Conservation (phyloP, 2,797 vertebrate species). For the Meriones psammophilus region DNA sequence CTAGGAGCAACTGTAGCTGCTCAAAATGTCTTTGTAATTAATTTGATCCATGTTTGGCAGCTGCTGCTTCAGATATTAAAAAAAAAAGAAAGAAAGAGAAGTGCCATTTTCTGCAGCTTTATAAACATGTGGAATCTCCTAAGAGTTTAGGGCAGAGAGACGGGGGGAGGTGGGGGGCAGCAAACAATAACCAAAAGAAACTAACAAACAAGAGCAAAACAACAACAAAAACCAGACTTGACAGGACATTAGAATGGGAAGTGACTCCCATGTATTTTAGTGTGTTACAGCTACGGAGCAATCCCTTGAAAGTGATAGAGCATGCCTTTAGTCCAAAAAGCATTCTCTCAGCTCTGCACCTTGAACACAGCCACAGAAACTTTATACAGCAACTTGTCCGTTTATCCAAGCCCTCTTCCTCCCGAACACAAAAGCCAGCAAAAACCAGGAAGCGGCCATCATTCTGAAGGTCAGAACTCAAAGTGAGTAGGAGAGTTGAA, state of each 20-base stretch:
- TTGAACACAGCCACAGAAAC: not conserved
- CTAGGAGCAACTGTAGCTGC: slow-evolving; percentile 65
- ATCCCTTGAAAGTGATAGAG: not conserved
- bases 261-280: rapidly evolving
- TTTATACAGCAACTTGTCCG: not conserved
- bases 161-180: no score
- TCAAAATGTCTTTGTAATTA: slow-evolving; percentile 81
- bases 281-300: not conserved
- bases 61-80: slow-evolving; percentile 25
- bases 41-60: slow-evolving; percentile 76
- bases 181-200: not conserved
- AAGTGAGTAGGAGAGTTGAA: not conserved
- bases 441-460: not conserved
- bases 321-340: not conserved
- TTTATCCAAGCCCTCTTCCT: not conserved
- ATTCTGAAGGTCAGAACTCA: not conserved
- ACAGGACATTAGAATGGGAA: not conserved
- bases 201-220: not conserved
- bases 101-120: slow-evolving; percentile 59
- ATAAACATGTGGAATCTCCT: not conserved
- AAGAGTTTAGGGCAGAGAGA: not conserved
- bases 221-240: not conserved
- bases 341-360: not conserved
- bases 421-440: not conserved
- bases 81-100: not conserved